phyloP scores from a whole-genome alignment of 2,888 invertebrate species.

The Strigamia maritima region DNA sequence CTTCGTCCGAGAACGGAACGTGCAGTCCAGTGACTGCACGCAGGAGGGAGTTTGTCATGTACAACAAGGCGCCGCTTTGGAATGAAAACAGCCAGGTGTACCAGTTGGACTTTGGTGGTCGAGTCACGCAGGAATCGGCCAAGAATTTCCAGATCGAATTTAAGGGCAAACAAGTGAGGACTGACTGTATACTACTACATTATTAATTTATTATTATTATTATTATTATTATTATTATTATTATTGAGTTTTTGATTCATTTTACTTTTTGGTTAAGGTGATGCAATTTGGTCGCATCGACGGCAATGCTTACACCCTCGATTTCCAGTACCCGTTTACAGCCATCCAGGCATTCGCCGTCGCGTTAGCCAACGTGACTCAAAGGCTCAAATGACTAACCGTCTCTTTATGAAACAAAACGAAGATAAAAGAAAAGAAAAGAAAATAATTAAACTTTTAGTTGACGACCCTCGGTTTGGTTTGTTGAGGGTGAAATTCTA shows the following conservation, averaged over 20 bases:
- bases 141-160: constrained; percentile 99
- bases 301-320: constrained; percentile 96
- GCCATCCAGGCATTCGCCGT: constrained; percentile 98
- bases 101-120: constrained; percentile 96
- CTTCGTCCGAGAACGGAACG: constrained; percentile 53
- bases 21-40: constrained; percentile 46
- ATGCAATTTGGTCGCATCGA: constrained; percentile 99
- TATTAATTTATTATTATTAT: too few relatives aligned
- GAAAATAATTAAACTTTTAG: too few relatives aligned
- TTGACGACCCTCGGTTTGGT: background rate
- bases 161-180: constrained; percentile 84
- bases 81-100: constrained; percentile 99
- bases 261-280: too few relatives aligned
- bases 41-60: constrained; percentile 84
- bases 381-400: constrained; percentile 72
- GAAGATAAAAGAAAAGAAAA: background rate
- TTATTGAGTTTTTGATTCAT: background rate
- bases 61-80: constrained; percentile 98
- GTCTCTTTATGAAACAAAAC: constrained; percentile 18
- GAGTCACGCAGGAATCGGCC: constrained; percentile 98
- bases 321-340: constrained; percentile 98
- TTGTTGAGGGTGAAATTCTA: constrained; percentile 1
- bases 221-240: background rate
- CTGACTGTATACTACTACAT: too few relatives aligned
- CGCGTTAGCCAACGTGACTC: constrained; percentile 93